Base-by-base conservation (phyloP, 2,113 vertebrate genomes). In the Scomber colias region DNA sequence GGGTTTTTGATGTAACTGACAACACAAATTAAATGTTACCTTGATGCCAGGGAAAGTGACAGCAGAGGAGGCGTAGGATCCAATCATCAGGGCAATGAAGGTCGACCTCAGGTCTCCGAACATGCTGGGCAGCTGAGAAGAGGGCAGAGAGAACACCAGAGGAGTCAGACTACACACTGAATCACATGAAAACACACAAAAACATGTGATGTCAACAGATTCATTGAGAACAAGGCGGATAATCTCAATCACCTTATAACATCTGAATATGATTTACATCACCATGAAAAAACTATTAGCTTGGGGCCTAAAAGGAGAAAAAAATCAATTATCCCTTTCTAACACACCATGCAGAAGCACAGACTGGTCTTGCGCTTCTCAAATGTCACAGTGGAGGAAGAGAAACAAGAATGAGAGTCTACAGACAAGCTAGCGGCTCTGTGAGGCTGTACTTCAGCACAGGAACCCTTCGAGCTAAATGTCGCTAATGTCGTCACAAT, bases 31-130 rank as follows among this genome's bases (percentile, higher is more conserved):
- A 10, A 27, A 16, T 76, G 0, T 64, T 92, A 99, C 97, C 97
- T 99, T 99, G 88, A 99, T 96, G 82, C 97, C 97, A 0, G 98
- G 98, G 86, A 99, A 99, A 46, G 98, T 99, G 90, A 99, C 98
- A 1, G 98, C 98, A 0, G 98, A 99, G 60, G 98, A 99, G 53
- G 98, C 98, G 3, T 99, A 99, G 13, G 98, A 99, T n/a, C 98
- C 98, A 15, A 99, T 99, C 98, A 99, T 99, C 93, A 99, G 92
- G 64, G 97, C 96, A 31, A 99, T 99, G 92, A 99, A 99, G 0
- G 98, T 99, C 30, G 98, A 99, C 50, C 98, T 96, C 84, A 99
- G 95, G 93, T 99, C 97, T 62, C 98, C 98, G 57, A 99, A 99
- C 98, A 99, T 99, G 92, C 96, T 99, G 78, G 98, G 98, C 80